Evolutionary conservation across 2,113 vertebrate genomes (phyloP).

Genomic region (Ranitomeya variabilis): DNA sequence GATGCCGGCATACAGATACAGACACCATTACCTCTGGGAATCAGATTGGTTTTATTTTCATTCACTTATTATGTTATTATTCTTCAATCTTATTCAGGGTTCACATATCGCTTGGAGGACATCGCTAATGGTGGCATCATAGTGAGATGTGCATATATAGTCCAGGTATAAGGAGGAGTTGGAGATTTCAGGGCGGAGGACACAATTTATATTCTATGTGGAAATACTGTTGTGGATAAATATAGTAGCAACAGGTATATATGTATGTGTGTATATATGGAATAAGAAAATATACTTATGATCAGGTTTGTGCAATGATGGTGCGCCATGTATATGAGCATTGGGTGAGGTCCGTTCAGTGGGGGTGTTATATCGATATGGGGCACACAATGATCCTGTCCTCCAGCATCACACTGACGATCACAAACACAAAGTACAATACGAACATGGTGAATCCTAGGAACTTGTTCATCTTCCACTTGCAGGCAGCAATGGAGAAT

Average conservation of each 20-base stretch:
- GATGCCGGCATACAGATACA: background rate
- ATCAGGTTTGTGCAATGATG: background rate
- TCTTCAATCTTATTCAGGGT: slow-evolving; percentile 7
- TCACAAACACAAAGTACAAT: slow-evolving; percentile 91
- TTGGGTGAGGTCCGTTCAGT: background rate
- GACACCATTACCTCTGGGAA: background rate
- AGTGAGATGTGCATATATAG: background rate
- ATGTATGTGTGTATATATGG: background rate
- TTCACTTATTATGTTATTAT: slow-evolving; percentile 8
- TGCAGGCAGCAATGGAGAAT: slow-evolving; percentile 86
- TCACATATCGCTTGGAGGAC: slow-evolving; percentile 12
- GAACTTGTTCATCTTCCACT: slow-evolving; percentile 94
- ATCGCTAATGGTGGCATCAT: slow-evolving; percentile 15
- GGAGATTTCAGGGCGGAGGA: slow-evolving; percentile 2
- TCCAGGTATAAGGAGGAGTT: background rate
- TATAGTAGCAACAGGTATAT: slow-evolving; percentile 18
- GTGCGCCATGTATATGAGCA: background rate
- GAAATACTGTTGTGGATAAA: background rate
- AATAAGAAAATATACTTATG: slow-evolving; percentile 51
- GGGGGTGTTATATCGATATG: slow-evolving; percentile 74
- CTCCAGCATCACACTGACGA: slow-evolving; percentile 93
- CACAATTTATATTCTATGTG: background rate
- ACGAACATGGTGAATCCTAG: slow-evolving; percentile 92
- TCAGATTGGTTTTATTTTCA: slow-evolving; percentile 1
- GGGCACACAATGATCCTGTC: slow-evolving; percentile 89